These are phyloP conservation scores for Blomia tropicalis DNA, from an alignment of 2,888 invertebrate genomes.

Conservation along the genomic window DNA sequence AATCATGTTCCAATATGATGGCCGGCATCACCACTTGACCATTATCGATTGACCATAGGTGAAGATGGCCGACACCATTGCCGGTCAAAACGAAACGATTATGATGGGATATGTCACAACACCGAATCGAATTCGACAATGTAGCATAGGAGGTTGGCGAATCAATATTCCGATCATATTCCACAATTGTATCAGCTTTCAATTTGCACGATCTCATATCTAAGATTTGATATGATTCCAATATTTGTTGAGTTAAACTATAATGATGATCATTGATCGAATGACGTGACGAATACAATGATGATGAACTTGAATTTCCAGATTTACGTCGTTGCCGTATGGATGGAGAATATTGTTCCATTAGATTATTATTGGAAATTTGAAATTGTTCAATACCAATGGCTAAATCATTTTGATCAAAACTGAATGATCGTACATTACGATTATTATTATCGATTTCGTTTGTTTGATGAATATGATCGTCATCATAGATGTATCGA, in stretches of 20 bases:
- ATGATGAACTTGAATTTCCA: background rate
- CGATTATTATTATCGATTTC: background rate
- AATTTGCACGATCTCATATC: background rate
- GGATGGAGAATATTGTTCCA: no score
- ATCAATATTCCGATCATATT: background rate
- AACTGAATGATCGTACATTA: background rate
- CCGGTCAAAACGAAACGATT: conserved; percentile 16
- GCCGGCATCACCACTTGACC: background rate
- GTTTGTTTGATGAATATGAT: background rate
- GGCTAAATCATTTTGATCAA: no score
- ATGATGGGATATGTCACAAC: background rate
- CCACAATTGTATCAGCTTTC: background rate
- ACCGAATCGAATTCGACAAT: background rate
- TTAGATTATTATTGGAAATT: no score
- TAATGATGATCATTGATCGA: background rate
- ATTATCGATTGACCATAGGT: background rate
- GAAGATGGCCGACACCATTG: background rate
- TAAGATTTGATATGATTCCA: background rate
- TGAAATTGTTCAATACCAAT: no score
- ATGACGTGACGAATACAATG: no score
- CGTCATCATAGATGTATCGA: background rate
- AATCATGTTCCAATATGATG: background rate
- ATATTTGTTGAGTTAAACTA: background rate
- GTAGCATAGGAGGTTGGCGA: background rate
- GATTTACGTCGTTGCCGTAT: conserved; percentile 6